Conservation (phyloP, 2,113 vertebrate species). For the Baryphthengus martii region DNA sequence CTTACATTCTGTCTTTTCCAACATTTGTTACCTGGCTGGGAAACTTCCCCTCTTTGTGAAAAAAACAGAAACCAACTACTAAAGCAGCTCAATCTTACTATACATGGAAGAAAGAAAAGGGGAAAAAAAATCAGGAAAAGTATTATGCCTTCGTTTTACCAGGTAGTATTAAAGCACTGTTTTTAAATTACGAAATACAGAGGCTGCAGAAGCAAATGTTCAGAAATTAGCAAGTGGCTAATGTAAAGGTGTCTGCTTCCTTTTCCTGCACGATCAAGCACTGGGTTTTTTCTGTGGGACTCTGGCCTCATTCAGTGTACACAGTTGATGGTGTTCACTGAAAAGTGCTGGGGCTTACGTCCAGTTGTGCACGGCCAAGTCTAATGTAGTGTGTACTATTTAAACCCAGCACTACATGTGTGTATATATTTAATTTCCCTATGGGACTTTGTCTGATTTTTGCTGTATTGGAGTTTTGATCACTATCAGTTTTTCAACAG, state of each 20-base stretch:
- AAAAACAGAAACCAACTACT: not conserved
- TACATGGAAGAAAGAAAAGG: not conserved
- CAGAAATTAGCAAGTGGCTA: not conserved
- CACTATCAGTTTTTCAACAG: rapidly evolving
- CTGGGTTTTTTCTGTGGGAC: not conserved
- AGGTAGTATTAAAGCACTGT: not conserved
- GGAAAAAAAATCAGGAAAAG: not conserved
- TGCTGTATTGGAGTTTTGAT: not conserved
- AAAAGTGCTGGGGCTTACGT: rapidly evolving
- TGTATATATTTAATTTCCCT: not conserved
- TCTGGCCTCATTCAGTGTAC: not conserved
- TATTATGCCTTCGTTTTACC: not conserved
- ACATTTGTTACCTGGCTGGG: not conserved
- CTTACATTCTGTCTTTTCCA: not conserved
- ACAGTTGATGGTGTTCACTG: not conserved
- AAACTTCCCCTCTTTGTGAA: not conserved
- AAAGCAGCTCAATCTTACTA: not conserved
- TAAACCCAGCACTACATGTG: not conserved
- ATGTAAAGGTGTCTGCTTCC: not conserved
- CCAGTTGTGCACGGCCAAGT: not conserved
- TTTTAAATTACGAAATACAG: not conserved
- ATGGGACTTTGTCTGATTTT: not conserved
- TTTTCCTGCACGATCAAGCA: not conserved
- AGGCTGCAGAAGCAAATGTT: not conserved
- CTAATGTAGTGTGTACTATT: not conserved